A percentile compares a stretch with the other conserved stretches of the same genome.
phyloP scores from a whole-genome alignment of 2,888 invertebrate species.

The Anaspis maculata region DNA sequence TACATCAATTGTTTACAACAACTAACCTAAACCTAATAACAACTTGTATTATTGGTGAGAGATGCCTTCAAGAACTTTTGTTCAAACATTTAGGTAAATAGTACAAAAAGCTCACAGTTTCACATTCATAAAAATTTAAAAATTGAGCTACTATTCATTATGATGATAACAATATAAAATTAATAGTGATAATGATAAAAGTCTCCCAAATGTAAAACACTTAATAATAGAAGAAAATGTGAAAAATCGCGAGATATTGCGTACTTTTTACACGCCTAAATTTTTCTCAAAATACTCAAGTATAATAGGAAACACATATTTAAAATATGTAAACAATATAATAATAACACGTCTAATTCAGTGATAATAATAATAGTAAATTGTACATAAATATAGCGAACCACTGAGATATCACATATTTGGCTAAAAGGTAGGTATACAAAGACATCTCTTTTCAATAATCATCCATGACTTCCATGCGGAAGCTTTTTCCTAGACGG shows the following conservation, averaged over 20 bases:
- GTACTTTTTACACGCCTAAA: too few relatives aligned
- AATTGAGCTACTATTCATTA: background rate
- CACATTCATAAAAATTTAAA: background rate
- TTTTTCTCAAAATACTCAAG: too few relatives aligned
- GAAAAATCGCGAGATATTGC: too few relatives aligned
- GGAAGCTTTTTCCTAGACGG: conserved; percentile 33
- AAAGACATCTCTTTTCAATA: conserved; percentile 29
- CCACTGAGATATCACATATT: conserved; percentile 1
- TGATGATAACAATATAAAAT: background rate
- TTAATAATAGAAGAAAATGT: too few relatives aligned
- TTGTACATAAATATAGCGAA: too few relatives aligned
- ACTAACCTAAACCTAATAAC: conserved; percentile 25
- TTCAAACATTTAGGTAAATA: conserved; percentile 1
- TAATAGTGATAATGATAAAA: background rate
- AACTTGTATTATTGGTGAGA: conserved; percentile 20
- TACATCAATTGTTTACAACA: conserved; percentile 30
- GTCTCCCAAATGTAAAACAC: background rate
- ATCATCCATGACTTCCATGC: conserved; percentile 37
- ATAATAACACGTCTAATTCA: too few relatives aligned
- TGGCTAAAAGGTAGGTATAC: background rate
- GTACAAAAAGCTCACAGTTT: background rate
- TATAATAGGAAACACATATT: too few relatives aligned
- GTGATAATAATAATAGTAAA: too few relatives aligned
- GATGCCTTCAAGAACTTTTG: conserved; percentile 17
- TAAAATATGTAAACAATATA: too few relatives aligned